These are phyloP conservation scores for Zaprionus taronus DNA, from an alignment of 1,140 invertebrate species.

Conservation along the genomic window DNA sequence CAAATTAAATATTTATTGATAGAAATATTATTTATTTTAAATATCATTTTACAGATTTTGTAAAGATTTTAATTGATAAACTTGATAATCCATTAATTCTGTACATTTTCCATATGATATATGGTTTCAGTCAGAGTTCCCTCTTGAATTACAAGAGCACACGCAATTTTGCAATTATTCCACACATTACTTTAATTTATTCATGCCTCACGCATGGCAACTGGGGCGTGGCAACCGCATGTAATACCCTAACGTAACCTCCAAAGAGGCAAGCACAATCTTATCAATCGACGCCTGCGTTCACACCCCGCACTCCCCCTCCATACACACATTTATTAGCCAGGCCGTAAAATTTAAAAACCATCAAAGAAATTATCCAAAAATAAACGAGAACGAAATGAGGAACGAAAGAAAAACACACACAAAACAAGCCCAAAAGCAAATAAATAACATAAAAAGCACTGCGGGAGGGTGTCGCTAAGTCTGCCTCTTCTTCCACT, in stretches of 20 bases:
- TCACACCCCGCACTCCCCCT: constrained; percentile 10
- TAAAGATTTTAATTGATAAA: too few relatives aligned
- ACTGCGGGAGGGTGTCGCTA: background rate
- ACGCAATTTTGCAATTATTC: background rate
- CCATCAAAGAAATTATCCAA: constrained; percentile 59
- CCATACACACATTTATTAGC: constrained; percentile 43
- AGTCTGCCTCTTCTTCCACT: background rate
- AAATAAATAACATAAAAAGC: constrained; percentile 23
- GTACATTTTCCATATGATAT: background rate
- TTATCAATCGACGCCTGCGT: constrained; percentile 55
- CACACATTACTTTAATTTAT: background rate
- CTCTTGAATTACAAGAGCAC: background rate
- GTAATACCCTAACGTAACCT: background rate
- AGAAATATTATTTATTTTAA: background rate
- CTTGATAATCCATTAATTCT: too few relatives aligned
- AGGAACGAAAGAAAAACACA: constrained; percentile 20
- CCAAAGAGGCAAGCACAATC: background rate
- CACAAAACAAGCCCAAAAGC: constrained; percentile 5
- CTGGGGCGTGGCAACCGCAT: background rate
- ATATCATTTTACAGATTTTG: background rate
- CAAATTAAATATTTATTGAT: background rate
- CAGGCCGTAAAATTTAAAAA: constrained; percentile 72
- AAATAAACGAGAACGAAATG: constrained; percentile 31
- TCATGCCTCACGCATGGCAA: background rate
- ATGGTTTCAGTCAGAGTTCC: background rate